Percentiles rank a stretch among this genome's conserved stretches.
Evolutionary conservation across 2,113 vertebrate species (phyloP).

Genomic region (Sigmodon hispidus): DNA sequence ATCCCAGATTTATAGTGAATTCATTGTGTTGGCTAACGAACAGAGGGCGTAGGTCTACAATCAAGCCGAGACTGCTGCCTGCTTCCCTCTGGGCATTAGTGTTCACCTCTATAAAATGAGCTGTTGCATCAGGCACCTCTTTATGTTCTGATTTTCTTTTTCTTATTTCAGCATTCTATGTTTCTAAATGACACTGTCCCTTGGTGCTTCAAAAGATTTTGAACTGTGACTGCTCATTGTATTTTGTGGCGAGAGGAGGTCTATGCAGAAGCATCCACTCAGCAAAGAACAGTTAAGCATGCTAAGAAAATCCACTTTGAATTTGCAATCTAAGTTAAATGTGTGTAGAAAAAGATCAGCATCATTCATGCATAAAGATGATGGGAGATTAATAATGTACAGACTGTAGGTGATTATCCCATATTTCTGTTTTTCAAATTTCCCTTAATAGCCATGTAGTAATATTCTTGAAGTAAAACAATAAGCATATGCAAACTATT

Average conservation of each 20-base stretch:
- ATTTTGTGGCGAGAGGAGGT: conserved; percentile 24
- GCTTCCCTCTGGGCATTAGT: neutral
- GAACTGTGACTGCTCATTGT: neutral
- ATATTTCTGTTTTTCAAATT: conserved; percentile 54
- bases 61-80: neutral
- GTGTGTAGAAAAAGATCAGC: neutral
- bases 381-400: neutral
- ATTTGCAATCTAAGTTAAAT: neutral
- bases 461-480: conserved; percentile 68
- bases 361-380: neutral
- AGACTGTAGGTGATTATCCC: neutral
- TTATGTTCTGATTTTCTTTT: neutral
- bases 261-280: neutral
- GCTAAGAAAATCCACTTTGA: neutral
- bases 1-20: neutral
- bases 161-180: neutral
- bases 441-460: conserved; percentile 59
- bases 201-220: conserved; percentile 1
- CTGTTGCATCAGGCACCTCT: neutral
- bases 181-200: neutral
- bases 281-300: neutral
- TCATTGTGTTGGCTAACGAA: neutral
- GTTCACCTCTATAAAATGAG: neutral
- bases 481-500: conserved; percentile 72
- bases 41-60: neutral